A percentile compares a stretch with the other conserved stretches of the same genome.
phyloP scores from a whole-genome alignment of 2,888 invertebrate genomes.

The Villa cingulata region DNA sequence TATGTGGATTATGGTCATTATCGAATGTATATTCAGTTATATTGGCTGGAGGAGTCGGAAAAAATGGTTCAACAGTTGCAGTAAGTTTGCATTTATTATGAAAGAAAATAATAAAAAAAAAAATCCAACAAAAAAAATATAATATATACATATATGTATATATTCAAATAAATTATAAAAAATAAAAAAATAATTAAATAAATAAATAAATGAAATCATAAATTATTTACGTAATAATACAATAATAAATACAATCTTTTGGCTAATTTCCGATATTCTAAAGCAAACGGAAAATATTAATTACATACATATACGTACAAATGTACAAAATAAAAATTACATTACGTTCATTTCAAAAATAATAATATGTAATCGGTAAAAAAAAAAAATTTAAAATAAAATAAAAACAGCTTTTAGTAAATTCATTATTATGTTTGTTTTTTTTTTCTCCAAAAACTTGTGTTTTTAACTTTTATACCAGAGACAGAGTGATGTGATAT shows the following conservation, averaged over 20 bases:
- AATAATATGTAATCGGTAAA: too few species aligned
- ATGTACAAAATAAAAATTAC: too few species aligned
- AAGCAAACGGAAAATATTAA: neutral
- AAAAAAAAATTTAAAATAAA: too few species aligned
- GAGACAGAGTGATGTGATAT: too few species aligned
- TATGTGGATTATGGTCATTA: constrained; percentile 57
- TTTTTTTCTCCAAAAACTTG: too few species aligned
- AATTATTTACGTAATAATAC: constrained; percentile 11
- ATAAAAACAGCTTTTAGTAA: too few species aligned
- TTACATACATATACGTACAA: too few species aligned
- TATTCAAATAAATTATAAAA: too few species aligned
- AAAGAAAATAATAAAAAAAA: constrained; percentile 7
- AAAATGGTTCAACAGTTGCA: constrained; percentile 98
- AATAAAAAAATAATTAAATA: constrained; percentile 5
- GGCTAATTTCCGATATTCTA: constrained; percentile 18
- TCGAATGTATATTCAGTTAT: constrained; percentile 63
- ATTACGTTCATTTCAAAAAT: too few species aligned
- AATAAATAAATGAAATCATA: neutral
- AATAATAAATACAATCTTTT: constrained; percentile 21
- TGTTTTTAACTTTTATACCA: too few species aligned
- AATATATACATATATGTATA: too few species aligned
- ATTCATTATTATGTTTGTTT: too few species aligned
- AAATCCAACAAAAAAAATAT: constrained; percentile 1
- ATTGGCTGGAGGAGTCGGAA: constrained; percentile 90
- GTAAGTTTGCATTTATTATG: constrained; percentile 55